Percentiles rank a stretch among this genome's conserved stretches.
These are phyloP conservation scores for Drosophila kambysellisi DNA, from an alignment of 2,888 invertebrate genomes.

Conservation along the genomic window DNA sequence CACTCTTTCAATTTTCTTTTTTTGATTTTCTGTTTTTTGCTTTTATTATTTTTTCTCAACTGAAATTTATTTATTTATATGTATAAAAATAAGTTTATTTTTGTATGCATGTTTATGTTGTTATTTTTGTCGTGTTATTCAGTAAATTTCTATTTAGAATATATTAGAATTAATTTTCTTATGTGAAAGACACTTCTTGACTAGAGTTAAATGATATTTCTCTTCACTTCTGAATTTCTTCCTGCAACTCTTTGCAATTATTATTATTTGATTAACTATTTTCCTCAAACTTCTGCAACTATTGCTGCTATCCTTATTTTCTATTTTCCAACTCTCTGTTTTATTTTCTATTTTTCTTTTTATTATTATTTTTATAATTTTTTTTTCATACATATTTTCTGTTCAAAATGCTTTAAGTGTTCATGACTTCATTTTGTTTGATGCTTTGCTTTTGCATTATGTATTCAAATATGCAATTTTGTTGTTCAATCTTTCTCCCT, in stretches of 20 bases:
- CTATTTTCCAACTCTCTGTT: not conserved
- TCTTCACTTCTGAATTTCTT: conserved; percentile 29
- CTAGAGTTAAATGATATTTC: too few species aligned
- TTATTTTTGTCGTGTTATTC: too few species aligned
- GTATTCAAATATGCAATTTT: conserved; percentile 47
- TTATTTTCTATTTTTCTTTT: conserved; percentile 3
- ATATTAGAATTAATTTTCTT: too few species aligned
- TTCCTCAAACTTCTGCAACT: conserved; percentile 8
- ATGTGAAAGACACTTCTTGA: too few species aligned
- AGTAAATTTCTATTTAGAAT: too few species aligned
- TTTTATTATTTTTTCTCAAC: not conserved
- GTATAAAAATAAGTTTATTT: too few species aligned
- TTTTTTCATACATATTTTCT: conserved; percentile 1
- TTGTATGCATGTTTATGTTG: too few species aligned
- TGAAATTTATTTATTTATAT: too few species aligned
- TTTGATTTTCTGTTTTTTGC: not conserved
- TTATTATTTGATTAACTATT: conserved; percentile 12
- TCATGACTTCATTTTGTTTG: conserved; percentile 70
- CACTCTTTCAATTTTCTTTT: too few species aligned
- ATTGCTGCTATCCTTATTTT: conserved; percentile 6
- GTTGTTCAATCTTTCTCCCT: conserved; percentile 38
- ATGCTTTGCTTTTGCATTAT: conserved; percentile 71
- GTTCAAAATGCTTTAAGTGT: conserved; percentile 68
- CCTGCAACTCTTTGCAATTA: conserved; percentile 24
- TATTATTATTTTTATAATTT: conserved; percentile 1